These are phyloP conservation scores for Muscina levida DNA, from an alignment of 2,888 invertebrate genomes.

Conservation along the genomic window DNA sequence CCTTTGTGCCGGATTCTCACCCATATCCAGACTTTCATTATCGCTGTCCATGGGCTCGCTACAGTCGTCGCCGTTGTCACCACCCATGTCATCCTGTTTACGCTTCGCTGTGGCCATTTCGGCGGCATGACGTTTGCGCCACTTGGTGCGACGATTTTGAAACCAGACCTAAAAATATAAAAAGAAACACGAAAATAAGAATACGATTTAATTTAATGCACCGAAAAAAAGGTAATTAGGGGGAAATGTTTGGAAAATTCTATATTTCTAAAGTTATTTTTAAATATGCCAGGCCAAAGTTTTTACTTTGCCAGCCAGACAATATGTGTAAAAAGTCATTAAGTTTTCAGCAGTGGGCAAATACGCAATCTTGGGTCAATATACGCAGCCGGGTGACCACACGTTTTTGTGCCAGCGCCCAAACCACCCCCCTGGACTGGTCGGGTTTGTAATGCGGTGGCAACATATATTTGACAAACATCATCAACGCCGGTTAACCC, in stretches of 20 bases:
- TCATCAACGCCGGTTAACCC: constrained; percentile 77
- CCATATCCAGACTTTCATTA: constrained; percentile 80
- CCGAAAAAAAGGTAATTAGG: constrained; percentile 49
- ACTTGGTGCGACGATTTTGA: constrained; percentile 99
- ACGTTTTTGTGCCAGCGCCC: not conserved
- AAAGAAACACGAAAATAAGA: constrained; percentile 35
- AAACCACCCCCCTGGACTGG: not conserved
- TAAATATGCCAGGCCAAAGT: constrained; percentile 60
- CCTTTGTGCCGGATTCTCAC: constrained; percentile 77
- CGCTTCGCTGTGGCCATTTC: constrained; percentile 99
- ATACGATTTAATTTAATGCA: constrained; percentile 46
- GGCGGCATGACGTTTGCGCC: constrained; percentile 99
- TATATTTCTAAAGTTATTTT: constrained; percentile 55
- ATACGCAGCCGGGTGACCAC: not conserved
- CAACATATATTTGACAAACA: constrained; percentile 62
- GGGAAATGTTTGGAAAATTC: constrained; percentile 26
- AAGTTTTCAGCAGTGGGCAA: constrained; percentile 20
- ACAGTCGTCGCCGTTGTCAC: constrained; percentile 81
- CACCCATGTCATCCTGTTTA: constrained; percentile 93
- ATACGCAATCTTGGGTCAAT: constrained; percentile 27
- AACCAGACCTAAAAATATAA: constrained; percentile 95
- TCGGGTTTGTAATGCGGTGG: too few relatives aligned
- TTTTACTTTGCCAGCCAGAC: not conserved
- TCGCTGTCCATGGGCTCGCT: constrained; percentile 80
- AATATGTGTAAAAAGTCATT: constrained; percentile 54